Base-by-base conservation (phyloP, 1,140 invertebrate species). In the Anagrus nilaparvatae region DNA sequence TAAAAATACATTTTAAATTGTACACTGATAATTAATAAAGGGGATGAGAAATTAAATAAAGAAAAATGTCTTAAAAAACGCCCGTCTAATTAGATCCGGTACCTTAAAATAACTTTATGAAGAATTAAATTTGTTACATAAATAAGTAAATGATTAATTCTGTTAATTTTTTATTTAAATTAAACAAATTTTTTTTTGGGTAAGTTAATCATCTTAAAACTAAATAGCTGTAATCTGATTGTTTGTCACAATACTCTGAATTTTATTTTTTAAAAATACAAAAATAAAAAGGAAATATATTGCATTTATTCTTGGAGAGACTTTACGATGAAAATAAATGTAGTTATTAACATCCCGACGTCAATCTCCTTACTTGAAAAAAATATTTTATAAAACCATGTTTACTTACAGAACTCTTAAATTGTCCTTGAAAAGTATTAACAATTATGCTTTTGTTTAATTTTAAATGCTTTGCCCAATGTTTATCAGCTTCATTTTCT, bases 371-470 rank as follows among this genome's bases (percentile, higher is more conserved):
- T 8, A 28, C 1, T 4, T 16, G 16, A 25, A 6, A 44, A 37
- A 18, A 14, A 10, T 30, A 30, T 36, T 24, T 5, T 36, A 16
- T 32, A 40, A 12, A 21, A 32, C 29, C 13, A 30, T 18, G 5
- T 18, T 3, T 16, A 60, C 65, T 67, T 64, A 84, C 80, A 44
- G 78, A 79, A 56, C 77, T 81, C 54, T 81, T 79, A 52, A 81
- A 82, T 50, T 82, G 78, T 42, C 81, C 79, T 59, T 82, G 78
- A 59, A 82, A 82, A 19, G 78, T 79, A 50, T 77, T 73, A n/a
- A 81, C 76, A 33, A 84, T 73, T 24, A 82, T 65, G 50, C 77
- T 81, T 41, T 73, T 65, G 55, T 81, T 81, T 9, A 64, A 60
- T 20, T 59, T 53, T 10, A 79, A 54, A 50, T 82, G 79, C 43